Evolutionary conservation across 2,888 invertebrate genomes (phyloP).

Genomic region (Nesidiocoris tenuis): DNA sequence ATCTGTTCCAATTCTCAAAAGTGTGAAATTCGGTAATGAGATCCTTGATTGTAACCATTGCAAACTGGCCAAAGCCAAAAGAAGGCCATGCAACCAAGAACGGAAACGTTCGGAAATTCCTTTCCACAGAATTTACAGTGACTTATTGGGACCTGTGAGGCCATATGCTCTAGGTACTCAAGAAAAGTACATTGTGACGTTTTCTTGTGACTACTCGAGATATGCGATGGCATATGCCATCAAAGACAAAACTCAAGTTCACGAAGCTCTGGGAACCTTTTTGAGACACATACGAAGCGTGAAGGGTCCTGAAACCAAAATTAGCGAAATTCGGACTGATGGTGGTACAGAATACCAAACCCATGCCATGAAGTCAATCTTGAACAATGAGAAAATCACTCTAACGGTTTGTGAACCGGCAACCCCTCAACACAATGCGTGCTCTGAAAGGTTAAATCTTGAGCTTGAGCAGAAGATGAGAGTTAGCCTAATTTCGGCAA

Average conservation of each 20-base stretch:
- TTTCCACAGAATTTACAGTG: too few relatives aligned
- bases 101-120: too few relatives aligned
- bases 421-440: constrained; percentile 8
- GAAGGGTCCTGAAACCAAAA: constrained; percentile 1
- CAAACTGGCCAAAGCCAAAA: not conserved
- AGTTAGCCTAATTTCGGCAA: constrained; percentile 3
- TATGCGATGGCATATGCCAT: not conserved
- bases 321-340: not conserved
- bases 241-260: too few relatives aligned
- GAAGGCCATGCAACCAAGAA: not conserved
- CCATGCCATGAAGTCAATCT: not conserved
- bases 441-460: constrained; percentile 3
- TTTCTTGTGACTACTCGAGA: not conserved
- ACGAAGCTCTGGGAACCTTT: not conserved
- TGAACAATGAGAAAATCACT: not conserved
- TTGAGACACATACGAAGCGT: not conserved
- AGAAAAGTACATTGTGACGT: too few relatives aligned
- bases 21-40: too few relatives aligned
- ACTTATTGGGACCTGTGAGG: too few relatives aligned
- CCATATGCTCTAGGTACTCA: too few relatives aligned
- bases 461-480: constrained; percentile 5
- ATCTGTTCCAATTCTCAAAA: too few relatives aligned
- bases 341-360: constrained; percentile 1
- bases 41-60: too few relatives aligned
- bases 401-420: constrained; percentile 2